Evolutionary conservation across 1,140 invertebrate species (phyloP), one percentile per base, ranked within the genome.

Genomic region (Tetragnatha versicolor): DNA sequence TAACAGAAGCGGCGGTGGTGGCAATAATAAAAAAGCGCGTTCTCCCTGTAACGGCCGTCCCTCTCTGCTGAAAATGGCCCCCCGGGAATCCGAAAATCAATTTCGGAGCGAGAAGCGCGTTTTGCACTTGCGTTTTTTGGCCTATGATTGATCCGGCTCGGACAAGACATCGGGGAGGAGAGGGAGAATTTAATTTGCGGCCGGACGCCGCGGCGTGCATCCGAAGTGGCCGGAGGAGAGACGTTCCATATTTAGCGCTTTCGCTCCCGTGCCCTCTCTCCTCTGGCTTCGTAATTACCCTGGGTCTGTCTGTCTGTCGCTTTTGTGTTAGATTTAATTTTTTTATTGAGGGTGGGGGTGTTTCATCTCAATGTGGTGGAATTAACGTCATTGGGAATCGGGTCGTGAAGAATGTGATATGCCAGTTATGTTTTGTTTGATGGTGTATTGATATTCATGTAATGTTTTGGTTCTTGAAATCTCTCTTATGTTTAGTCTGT

Each of bases 71-170:
- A 63, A 79, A 79, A 79, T 69, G 76, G 76, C 76, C 76, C 76
- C 76, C 35, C 35, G 76, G 53, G 76, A 72, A 72, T 70, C 53
- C 51, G 72, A 79, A 79, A 79, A 79, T 79, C 77, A 79, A 79
- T 79, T 79, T 79, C 45, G 68, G 55, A 20, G 22, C 49, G 66
- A 79, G 61, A 65, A 51, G 79, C 75, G 69, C 79, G 79, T 80
- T 80, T 80, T 80, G 79, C 79, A 80, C 79, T 80, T 80, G 73
- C 79, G 75, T 80, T 80, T 58, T n/a, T n/a, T n/a, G n/a, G n/a
- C 31, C 60, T 66, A 70, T 80, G 79, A 80, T 80, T 80, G 79
- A 80, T 80, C 70, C 68, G 79, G 61, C 69, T 75, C 60, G 55
- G 61, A 80, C 79, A 80, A 72, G 66, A 72, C 78, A 79, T 70